phyloP scores from a whole-genome alignment of 2,888 invertebrate genomes.

The Synergus laeviventris region DNA sequence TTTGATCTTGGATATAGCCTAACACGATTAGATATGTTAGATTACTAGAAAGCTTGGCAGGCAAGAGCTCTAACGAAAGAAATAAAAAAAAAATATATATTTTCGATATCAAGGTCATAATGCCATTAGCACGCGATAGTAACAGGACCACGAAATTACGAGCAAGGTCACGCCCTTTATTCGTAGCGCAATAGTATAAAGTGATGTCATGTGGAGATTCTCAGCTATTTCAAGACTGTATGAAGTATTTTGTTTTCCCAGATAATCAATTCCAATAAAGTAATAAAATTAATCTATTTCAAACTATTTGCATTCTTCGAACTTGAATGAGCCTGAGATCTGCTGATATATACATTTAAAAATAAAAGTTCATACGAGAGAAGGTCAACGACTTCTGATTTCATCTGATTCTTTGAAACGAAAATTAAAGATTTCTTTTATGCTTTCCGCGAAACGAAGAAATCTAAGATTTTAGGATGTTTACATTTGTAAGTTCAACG shows the following conservation, averaged over 20 bases:
- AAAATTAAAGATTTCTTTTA: not conserved
- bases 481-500: not conserved
- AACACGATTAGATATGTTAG: no score
- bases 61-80: slow-evolving; percentile 42
- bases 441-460: not conserved
- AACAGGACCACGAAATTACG: slow-evolving; percentile 58
- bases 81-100: slow-evolving; percentile 19
- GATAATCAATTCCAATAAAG: not conserved
- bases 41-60: not conserved
- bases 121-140: slow-evolving; percentile 57
- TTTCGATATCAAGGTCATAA: slow-evolving; percentile 51
- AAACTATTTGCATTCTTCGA: no score
- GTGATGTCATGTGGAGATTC: slow-evolving; percentile 21
- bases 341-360: not conserved
- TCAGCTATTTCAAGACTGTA: slow-evolving; percentile 20
- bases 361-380: not conserved
- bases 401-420: not conserved
- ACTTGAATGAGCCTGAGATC: no score
- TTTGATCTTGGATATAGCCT: no score
- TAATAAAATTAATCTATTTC: no score
- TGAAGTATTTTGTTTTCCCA: not conserved
- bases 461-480: not conserved
- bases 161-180: slow-evolving; percentile 56
- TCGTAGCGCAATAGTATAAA: slow-evolving; percentile 33
- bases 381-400: not conserved